Evolutionary conservation across 2,797 vertebrate species (phyloP), one percentile per base, ranked within the genome.

Genomic region (Muraenolepis orangiensis): DNA sequence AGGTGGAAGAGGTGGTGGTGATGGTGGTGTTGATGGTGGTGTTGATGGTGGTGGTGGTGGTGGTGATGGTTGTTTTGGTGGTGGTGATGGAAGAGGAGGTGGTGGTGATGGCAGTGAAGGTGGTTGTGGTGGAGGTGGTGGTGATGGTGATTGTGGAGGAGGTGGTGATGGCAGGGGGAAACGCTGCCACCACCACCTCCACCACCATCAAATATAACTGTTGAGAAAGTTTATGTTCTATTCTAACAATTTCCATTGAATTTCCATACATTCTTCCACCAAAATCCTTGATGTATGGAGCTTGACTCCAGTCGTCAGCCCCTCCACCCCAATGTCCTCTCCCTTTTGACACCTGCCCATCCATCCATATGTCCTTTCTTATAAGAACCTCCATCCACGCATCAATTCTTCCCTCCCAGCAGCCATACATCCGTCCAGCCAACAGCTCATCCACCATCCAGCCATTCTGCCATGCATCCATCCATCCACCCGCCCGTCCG

Each of bases 51-150:
- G 42, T 0, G 42, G 42, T 4, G n/a, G 6, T 23, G 61, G n/a
- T 26, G 6, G n/a, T 1, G 23, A 18, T 6, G 6, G n/a, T n/a
- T n/a, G n/a, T n/a, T n/a, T n/a, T n/a, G 42, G 76, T 76, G 78
- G 74, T 76, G 84, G 80, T 78, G 80, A 76, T 75, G 82, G 85
- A 42, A 74, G 83, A 81, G 81, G 86, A 84, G 86, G 86, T 61
- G 80, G 80, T 81, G 75, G 75, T 69, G 78, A 82, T 85, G 74
- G 71, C 8, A 26, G 6, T 23, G 61, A 7, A 6, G 6, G n/a
- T 1, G 23, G 57, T 6, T 16, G n/a, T n/a, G n/a, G n/a, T n/a
- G n/a, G n/a, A n/a, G 42, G 76, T 76, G 78, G 74, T 76, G 84
- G 80, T 78, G 80, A 76, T 75, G 82, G 85, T 51, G 74, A 69